phyloP scores from a whole-genome alignment of 2,888 invertebrate genomes.

The Chrysina gloriosa region DNA sequence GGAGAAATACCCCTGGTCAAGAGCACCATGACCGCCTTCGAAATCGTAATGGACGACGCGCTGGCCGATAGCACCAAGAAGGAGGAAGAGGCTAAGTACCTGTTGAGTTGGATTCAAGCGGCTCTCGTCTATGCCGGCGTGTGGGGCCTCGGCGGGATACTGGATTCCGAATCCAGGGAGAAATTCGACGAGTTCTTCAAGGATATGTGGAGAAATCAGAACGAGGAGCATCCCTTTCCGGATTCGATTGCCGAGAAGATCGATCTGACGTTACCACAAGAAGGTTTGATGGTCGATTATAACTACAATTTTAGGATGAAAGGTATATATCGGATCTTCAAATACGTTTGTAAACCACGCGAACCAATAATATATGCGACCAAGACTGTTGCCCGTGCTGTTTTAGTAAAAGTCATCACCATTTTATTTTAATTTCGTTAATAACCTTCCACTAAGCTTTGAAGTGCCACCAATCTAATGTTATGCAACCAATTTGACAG shows the following conservation, averaged over 20 bases:
- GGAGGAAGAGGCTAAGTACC: conserved; percentile 75
- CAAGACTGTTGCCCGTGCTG: too few relatives aligned
- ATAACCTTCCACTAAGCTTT: too few relatives aligned
- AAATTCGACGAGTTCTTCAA: conserved; percentile 75
- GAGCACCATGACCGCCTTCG: conserved; percentile 79
- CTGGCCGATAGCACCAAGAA: conserved; percentile 68
- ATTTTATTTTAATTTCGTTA: too few relatives aligned
- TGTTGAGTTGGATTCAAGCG: conserved; percentile 80
- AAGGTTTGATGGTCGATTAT: conserved; percentile 85
- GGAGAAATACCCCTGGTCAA: conserved; percentile 79
- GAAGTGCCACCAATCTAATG: too few relatives aligned
- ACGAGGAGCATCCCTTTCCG: conserved; percentile 69
- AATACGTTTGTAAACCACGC: too few relatives aligned
- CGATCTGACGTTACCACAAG: conserved; percentile 80
- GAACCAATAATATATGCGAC: too few relatives aligned
- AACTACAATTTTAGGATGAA: conserved; percentile 80
- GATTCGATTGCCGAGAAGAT: conserved; percentile 71
- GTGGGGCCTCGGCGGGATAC: conserved; percentile 88
- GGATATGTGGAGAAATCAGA: conserved; percentile 67
- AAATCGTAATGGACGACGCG: conserved; percentile 82
- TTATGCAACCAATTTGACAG: too few relatives aligned
- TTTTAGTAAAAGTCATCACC: too few relatives aligned
- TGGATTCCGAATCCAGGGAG: conserved; percentile 78
- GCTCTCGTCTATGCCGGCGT: conserved; percentile 79
- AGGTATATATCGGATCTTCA: conserved; percentile 66